Evolutionary conservation across 2,113 vertebrate species (phyloP), one percentile per base, ranked within the genome.

Genomic region (Myodes glareolus): DNA sequence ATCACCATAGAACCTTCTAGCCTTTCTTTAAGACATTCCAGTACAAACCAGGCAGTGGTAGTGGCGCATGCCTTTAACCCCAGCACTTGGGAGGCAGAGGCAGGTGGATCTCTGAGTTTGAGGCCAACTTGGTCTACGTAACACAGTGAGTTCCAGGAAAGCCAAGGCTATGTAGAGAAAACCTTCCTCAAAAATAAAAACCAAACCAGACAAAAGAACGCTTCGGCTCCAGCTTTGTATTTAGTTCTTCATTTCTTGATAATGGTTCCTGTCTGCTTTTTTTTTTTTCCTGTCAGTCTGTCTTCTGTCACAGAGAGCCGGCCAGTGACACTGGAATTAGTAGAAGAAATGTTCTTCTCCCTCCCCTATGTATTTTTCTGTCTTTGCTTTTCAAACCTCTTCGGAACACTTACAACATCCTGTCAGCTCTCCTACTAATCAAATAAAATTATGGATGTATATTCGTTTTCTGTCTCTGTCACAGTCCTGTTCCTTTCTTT

Each of bases 391-490:
- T 92, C 47, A 68, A 92, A 55, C 58, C 65, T 88, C 55, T 87
- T 92, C 92, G 52, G 19, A 91, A 39, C n/a, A 76, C 16, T 65
- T 80, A 1, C 50, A 85, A 42, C 36, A 55, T 73, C 72, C 67
- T 70, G 75, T 31, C 45, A 25, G 0, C 68, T 91, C 52, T 84
- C 39, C 55, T 61, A 45, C 27, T 63, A 77, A 82, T 90, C 87
- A 96, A 91, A 80, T 86, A 93, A 82, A 94, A 80, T 61, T 85
- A 94, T 67, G 76, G 19, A 31, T 23, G 67, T 87, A 8, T 23
- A 12, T 58, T 93, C 50, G 93, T 81, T 76, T 94, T 75, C 36
- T 94, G 63, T 82, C 76, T 88, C 8, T 85, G 11, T 47, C 13
- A 50, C 13, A 73, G n/a, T 39, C 47, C 76, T 58, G 45, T 88